Evolutionary conservation across 2,113 vertebrate genomes (phyloP).

Genomic region (Lethenteron reissneri): DNA sequence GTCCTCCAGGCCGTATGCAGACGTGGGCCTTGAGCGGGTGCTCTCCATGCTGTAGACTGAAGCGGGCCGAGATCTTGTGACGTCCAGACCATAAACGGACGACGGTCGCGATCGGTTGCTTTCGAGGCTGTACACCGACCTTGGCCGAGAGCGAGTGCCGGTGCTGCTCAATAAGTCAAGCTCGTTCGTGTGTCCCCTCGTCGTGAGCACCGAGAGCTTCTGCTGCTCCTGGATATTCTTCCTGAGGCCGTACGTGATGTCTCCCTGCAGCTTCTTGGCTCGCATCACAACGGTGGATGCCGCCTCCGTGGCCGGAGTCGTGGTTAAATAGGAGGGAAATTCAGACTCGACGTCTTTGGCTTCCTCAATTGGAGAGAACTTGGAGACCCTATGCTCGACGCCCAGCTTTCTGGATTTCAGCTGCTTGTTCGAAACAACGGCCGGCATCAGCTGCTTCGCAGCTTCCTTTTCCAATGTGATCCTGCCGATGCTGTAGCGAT

Average conservation of each 20-base stretch:
- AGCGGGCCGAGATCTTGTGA: neutral
- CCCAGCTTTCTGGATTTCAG: constrained; percentile 78
- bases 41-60: neutral
- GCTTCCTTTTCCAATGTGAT: constrained; percentile 95
- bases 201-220: constrained; percentile 39
- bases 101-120: neutral
- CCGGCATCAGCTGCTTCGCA: constrained; percentile 84
- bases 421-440: constrained; percentile 85
- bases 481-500: constrained; percentile 88
- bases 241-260: constrained; percentile 78
- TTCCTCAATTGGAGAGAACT: constrained; percentile 91
- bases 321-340: constrained; percentile 16
- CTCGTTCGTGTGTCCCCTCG: no score
- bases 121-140: constrained; percentile 1
- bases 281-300: constrained; percentile 15
- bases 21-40: constrained; percentile 1
- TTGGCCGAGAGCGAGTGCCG: neutral
- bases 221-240: constrained; percentile 94
- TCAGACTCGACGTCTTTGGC: constrained; percentile 73
- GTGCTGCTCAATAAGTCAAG: neutral
- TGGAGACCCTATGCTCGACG: constrained; percentile 74
- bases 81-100: constrained; percentile 2
- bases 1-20: neutral
- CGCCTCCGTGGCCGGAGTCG: no score
- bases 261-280: constrained; percentile 79